Evolutionary conservation across 2,888 invertebrate genomes (phyloP).

Genomic region (Sabatieria punctata): DNA sequence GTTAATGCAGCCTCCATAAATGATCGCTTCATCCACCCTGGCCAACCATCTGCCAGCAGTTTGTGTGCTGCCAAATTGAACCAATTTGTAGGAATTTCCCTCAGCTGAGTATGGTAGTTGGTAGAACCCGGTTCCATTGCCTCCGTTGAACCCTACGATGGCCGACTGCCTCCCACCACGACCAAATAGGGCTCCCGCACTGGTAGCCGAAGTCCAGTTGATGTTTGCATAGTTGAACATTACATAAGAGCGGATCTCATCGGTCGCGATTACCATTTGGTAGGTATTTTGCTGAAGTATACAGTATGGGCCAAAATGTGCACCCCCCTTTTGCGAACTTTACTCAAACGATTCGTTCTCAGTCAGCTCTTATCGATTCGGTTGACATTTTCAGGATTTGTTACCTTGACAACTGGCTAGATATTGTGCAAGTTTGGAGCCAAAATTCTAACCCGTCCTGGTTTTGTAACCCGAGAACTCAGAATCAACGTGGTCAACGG

Average conservation of each 20-base stretch:
- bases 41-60: conserved; percentile 64
- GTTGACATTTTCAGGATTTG: too few species aligned
- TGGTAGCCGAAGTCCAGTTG: conserved; percentile 75
- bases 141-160: conserved; percentile 87
- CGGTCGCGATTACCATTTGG: conserved; percentile 78
- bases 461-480: too few species aligned
- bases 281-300: conserved; percentile 85
- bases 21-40: conserved; percentile 76
- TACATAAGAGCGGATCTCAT: conserved; percentile 77
- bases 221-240: conserved; percentile 82
- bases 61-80: conserved; percentile 19
- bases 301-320: too few species aligned
- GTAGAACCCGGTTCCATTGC: conserved; percentile 54
- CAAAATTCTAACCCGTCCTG: too few species aligned
- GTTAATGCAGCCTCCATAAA: conserved; percentile 61
- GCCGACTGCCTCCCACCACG: conserved; percentile 19
- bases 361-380: too few species aligned
- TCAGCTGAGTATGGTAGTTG: conserved; percentile 18
- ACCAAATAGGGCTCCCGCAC: conserved; percentile 45
- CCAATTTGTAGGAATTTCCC: conserved; percentile 11
- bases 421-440: too few species aligned
- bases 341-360: too few species aligned
- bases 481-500: too few species aligned
- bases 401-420: too few species aligned
- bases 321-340: too few species aligned